These are phyloP conservation scores for Zingel zingel DNA, from an alignment of 2,113 vertebrate genomes.

Conservation along the genomic window DNA sequence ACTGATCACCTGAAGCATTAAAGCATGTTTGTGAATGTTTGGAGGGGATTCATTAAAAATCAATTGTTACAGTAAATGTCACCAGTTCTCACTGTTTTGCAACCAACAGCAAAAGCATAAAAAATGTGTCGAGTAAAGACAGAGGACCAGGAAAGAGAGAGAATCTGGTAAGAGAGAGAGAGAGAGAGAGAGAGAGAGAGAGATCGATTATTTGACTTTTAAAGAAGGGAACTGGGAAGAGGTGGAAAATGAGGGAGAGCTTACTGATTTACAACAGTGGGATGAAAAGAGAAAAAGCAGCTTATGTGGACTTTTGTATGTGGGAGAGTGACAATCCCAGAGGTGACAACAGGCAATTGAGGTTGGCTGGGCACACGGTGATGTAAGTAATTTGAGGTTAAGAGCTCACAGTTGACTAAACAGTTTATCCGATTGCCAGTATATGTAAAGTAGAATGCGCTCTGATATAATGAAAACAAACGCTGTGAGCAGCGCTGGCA, in stretches of 20 bases:
- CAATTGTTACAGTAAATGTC: background rate
- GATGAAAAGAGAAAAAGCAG: constrained; percentile 14
- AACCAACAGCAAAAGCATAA: background rate
- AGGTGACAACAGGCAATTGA: constrained; percentile 51
- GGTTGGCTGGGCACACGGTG: constrained; percentile 38
- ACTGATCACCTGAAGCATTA: background rate
- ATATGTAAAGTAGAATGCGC: constrained; percentile 47
- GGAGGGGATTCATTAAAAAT: background rate
- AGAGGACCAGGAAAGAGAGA: background rate
- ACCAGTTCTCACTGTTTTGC: background rate
- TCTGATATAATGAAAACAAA: constrained; percentile 37
- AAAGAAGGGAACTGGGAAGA: constrained; percentile 37
- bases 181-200: constrained; percentile 22
- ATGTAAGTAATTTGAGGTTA: constrained; percentile 63
- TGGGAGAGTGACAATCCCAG: constrained; percentile 35
- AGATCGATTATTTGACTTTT: constrained; percentile 40
- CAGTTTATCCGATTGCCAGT: constrained; percentile 51
- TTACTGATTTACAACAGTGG: constrained; percentile 31
- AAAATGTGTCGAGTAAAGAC: background rate
- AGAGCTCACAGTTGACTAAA: constrained; percentile 60
- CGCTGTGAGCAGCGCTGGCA: constrained; percentile 2
- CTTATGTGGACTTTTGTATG: background rate
- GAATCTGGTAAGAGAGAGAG: constrained; percentile 4
- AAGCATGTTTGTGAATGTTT: background rate
- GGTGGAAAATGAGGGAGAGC: constrained; percentile 6